Evolutionary conservation across 2,113 vertebrate species (phyloP), one percentile per base, ranked within the genome.

Genomic region (Alouatta palliata): DNA sequence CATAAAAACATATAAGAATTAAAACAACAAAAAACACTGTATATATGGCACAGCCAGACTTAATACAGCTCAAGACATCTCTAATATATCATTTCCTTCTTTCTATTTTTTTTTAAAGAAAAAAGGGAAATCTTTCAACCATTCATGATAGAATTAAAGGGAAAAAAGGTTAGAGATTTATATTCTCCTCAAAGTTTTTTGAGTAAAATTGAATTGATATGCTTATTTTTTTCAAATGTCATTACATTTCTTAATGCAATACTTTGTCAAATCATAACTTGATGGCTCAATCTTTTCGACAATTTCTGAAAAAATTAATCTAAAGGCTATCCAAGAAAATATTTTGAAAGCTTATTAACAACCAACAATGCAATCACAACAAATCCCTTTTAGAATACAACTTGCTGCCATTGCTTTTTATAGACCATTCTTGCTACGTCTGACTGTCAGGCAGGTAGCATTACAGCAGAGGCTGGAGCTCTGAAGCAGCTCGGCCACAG

Each of bases 251-350:
- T 96, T 66, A 47, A 27, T 71, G 13, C 35, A 93, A 12, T 89
- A 32, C 14, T 94, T 95, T 73, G 16, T 35, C 23, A 87, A 61
- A 86, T 82, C 71, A 52, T n/a, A 95, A 90, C 92, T 77, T 54
- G 64, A 86, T n/a, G 58, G 75, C 64, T 95, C 37, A 80, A 45
- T 95, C 80, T 84, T 84, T 61, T 56, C 92, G 66, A 92, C 88
- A 94, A 64, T 5, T 56, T 75, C 91, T 80, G 70, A 91, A 91
- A 91, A 8, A 11, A 64, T 58, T 45, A 19, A 54, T 83, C 49
- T 79, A 77, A 76, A 73, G 25, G 71, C 43, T 82, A 64, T 37
- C 76, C 32, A 93, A 89, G n/a, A 94, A 91, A 93, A 77, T n/a
- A 82, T 86, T 87, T 89, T 61, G 43, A 27, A 43, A 79, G 2